Evolutionary conservation across 2,888 invertebrate species (phyloP), one percentile per base, ranked within the genome.

Genomic region (Hypselothyrea guttata): DNA sequence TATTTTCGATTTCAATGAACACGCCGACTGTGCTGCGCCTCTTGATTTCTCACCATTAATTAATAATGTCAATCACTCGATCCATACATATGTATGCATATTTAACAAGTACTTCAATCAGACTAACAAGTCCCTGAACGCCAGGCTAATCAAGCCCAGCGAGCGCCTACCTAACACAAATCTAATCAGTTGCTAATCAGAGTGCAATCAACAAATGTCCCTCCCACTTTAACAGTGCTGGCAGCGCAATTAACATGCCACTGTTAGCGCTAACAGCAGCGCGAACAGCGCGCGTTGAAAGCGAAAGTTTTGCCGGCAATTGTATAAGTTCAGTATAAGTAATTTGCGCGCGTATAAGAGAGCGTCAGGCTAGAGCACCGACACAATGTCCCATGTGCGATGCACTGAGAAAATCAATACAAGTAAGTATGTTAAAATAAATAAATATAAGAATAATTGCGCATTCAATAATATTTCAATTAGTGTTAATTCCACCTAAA

Each of bases 281-380:
- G 5, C 58, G 70, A 53, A 63, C 52, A 53, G 58, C 16, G 9
- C 13, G 30, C 11, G 28, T 16, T 12, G 56, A 73, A 71, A 71
- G 71, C 64, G 53, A 73, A 59, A 63, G 71, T 71, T 38, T 41
- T 45, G 38, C 72, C 72, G 68, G 49, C 61, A 61, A 47, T 47
- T 34, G 13, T 59, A 46, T 47, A 44, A n/a, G 55, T 51, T 45
- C 40, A 53, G 48, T 33, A 44, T 13, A 8, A n/a, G 34, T 34
- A n/a, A 7, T 33, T 33, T 11, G 11, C 15, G 4, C 22, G 40
- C 40, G 59, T 73, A 69, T 71, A 73, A 71, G 70, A 71, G 65
- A 59, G 53, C 40, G 47, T 28, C 31, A n/a, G 8, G 52, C 42
- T 11, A 22, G 35, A 45, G 46, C 55, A 27, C 18, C 38, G 4